Evolutionary conservation across 2,113 vertebrate genomes (phyloP).

Genomic region (Heptranchias perlo): DNA sequence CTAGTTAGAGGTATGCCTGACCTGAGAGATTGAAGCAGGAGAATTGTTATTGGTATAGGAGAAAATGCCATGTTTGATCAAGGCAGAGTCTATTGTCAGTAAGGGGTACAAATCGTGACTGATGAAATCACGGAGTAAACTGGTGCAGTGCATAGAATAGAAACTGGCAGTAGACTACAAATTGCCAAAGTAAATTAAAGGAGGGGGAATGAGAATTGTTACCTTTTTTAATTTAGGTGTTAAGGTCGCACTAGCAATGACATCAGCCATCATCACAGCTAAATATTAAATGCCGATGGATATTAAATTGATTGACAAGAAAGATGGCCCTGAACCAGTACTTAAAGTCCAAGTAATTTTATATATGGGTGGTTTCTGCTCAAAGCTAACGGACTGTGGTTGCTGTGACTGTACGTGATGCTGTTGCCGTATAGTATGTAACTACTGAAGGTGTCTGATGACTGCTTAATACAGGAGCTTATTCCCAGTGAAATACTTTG

Average conservation of each 20-base stretch:
- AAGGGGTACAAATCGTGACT: not conserved
- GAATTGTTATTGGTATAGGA: not conserved
- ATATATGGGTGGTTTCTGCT: not conserved
- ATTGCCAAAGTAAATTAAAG: not conserved
- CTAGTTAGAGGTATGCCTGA: not conserved
- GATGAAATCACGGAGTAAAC: not conserved
- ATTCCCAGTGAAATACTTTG: not conserved
- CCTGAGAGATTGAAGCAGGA: not conserved
- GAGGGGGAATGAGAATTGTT: not conserved
- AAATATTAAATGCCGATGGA: constrained; percentile 2
- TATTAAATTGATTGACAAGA: not conserved
- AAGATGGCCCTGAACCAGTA: not conserved
- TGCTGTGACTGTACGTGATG: not conserved
- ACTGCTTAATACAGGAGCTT: not conserved
- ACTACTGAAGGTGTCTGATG: not conserved
- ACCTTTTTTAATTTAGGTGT: not conserved
- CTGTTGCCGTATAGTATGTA: not conserved
- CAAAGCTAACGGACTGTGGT: not conserved
- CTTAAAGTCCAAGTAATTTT: constrained; percentile 16
- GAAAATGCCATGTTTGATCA: not conserved
- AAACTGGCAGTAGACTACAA: not conserved
- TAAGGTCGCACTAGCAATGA: not conserved
- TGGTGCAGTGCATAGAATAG: not conserved
- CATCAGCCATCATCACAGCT: not conserved
- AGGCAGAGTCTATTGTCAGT: not conserved